Base-by-base conservation (phyloP, 2,888 invertebrate species). In the Norana najaformis region DNA sequence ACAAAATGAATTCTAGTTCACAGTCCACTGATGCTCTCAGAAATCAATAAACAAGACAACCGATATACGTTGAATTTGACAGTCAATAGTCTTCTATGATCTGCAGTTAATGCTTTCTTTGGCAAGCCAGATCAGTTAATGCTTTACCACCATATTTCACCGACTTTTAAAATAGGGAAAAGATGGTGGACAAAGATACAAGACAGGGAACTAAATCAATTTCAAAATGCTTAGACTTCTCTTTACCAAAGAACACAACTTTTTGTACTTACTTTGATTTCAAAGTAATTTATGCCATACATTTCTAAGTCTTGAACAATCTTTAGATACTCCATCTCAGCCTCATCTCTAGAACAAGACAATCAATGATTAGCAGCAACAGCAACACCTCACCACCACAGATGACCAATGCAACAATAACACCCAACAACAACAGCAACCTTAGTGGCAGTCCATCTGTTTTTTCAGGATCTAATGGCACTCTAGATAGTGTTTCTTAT, bases 251-350 rank as follows among this genome's bases (percentile, higher is more conserved):
- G n/a, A 69, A 30, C 11, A 69, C 5, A 69, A 20, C 34, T 82
- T 20, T n/a, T 34, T n/a, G 34, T 36, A 89, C 88, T 41, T 83
- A 92, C 92, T 85, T 91, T 92, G 34, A 92, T 92, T 96, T 99
- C 99, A 96, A 99, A 99, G 96, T 99, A 99, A 96, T 99, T 99
- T 92, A 99, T 98, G 93, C 98, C 98, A 95, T 99, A 99, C 95
- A 95, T 95, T 91, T 95, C 95, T 90, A 95, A 92, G 92, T 95
- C 94, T 91, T 95, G 95, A 1, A 94, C 94, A 90, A 95, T 94
- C 92, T 95, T 94, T 93, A 99, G 96, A 95, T 99, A 99, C 95
- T 99, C 99, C 98, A 99, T 98, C 98, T 99, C 99, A 93, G 99
- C 99, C 95, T 99, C 99, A 95, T 99, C 99, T 91, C 95, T 94